Evolutionary conservation across 2,888 invertebrate genomes (phyloP), one percentile per base, ranked within the genome.

Genomic region (Oligia strigilis): DNA sequence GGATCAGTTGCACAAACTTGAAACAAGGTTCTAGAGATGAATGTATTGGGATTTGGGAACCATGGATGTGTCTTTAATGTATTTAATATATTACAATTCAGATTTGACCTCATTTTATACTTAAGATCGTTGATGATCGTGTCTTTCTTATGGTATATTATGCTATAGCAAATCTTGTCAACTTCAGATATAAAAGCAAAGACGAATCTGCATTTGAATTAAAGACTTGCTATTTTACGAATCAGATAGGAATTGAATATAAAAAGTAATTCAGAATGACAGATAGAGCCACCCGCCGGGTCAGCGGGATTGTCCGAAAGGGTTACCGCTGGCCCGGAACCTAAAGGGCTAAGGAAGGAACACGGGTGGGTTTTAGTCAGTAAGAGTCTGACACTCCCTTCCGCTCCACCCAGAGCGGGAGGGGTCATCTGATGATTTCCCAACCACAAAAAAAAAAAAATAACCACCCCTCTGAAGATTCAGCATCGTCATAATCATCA

Each of bases 1-100:
- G 66, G 62, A 84, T 70, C 58, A 71, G 67, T 78, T 75, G 78
- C 49, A 66, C 76, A 72, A 72, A 78, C 58, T 72, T 69, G 52
- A 29, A 81, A 81, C 55, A n/a, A 40, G 60, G 60, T 49, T 66
- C 71, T 66, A 52, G 17, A 66, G 3, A 76, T 65, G n/a, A 40
- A 69, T 67, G 46, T 40, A 14, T 14, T 64, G 2, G n/a, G n/a
- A 70, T 62, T n/a, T 4, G 11, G 5, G 11, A 43, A n/a, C 3
- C 5, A 70, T n/a, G 3, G 4, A 71, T 29, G 19, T 64, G 29
- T 52, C 40, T n/a, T 29, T 71, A n/a, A 11, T 55, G n/a, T n/a
- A n/a, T n/a, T n/a, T n/a, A n/a, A n/a, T n/a, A n/a, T n/a, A n/a
- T n/a, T n/a, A n/a, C 4, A 52, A 17, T 49, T 46, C 0, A 17